Conservation (phyloP, 1,140 invertebrate genomes). For the Panagrolaimus sp. region DNA sequence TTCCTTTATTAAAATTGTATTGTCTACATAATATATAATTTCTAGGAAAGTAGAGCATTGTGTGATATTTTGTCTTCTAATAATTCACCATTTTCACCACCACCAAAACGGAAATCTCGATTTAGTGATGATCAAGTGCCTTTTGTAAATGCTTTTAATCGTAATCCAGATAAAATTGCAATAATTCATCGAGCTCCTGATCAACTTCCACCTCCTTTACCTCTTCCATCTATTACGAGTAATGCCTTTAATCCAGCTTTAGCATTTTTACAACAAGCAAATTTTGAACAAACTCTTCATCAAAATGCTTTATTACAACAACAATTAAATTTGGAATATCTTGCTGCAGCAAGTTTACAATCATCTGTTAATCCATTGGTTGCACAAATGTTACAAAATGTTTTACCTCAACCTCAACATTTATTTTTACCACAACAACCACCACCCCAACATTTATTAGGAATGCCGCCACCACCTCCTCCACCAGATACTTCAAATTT, state of each 20-base stretch:
- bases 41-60: background rate
- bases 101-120: background rate
- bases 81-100: no score
- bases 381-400: conserved; percentile 10
- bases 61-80: background rate
- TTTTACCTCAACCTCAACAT: background rate
- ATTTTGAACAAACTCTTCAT: background rate
- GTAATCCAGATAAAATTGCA: background rate
- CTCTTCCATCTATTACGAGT: background rate
- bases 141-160: background rate
- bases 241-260: background rate
- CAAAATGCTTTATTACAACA: conserved; percentile 5
- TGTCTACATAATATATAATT: background rate
- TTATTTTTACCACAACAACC: background rate
- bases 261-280: background rate
- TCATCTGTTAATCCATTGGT: conserved; percentile 1
- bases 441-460: background rate
- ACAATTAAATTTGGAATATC: background rate
- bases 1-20: background rate
- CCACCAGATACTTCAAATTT: background rate
- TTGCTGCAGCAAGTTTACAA: conserved; percentile 6
- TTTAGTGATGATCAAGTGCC: conserved; percentile 2
- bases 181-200: conserved; percentile 1
- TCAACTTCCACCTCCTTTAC: background rate
- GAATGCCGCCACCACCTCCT: background rate